Conservation (phyloP, 2,888 invertebrate species). For the Corbicula japonica region DNA sequence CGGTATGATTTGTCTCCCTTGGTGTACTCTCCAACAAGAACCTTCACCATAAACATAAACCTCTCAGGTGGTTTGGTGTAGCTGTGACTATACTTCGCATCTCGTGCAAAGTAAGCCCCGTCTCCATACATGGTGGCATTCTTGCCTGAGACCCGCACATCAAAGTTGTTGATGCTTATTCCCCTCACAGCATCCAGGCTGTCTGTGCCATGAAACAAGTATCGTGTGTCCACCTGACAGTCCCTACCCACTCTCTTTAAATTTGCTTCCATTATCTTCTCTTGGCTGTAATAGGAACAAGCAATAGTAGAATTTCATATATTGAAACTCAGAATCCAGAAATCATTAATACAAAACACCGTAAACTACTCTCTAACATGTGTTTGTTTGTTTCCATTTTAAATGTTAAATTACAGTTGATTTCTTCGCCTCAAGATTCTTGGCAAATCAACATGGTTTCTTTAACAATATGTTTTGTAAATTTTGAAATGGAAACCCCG, state of each 20-base stretch:
- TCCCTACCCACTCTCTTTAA: background rate
- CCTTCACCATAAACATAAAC: conserved; percentile 74
- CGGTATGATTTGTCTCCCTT: conserved; percentile 51
- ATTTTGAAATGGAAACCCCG: no score
- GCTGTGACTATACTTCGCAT: conserved; percentile 66
- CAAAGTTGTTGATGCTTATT: conserved; percentile 75
- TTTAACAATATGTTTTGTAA: no score
- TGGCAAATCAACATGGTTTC: no score
- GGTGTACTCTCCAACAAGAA: conserved; percentile 74
- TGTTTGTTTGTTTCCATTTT: no score
- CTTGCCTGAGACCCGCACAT: conserved; percentile 72
- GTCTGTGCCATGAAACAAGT: conserved; percentile 76
- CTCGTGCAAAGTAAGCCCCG: conserved; percentile 72
- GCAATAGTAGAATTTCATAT: no score
- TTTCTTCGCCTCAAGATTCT: no score
- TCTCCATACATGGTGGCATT: conserved; percentile 76
- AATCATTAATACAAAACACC: no score
- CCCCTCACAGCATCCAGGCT: conserved; percentile 66
- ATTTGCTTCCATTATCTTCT: conserved; percentile 5
- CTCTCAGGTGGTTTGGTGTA: conserved; percentile 44
- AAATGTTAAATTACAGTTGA: no score
- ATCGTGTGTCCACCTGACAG: background rate
- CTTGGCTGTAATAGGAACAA: conserved; percentile 9
- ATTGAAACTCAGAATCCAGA: no score
- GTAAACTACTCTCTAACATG: no score